Base-by-base conservation (phyloP, 2,797 vertebrate genomes). In the Fistularia tabacaria region DNA sequence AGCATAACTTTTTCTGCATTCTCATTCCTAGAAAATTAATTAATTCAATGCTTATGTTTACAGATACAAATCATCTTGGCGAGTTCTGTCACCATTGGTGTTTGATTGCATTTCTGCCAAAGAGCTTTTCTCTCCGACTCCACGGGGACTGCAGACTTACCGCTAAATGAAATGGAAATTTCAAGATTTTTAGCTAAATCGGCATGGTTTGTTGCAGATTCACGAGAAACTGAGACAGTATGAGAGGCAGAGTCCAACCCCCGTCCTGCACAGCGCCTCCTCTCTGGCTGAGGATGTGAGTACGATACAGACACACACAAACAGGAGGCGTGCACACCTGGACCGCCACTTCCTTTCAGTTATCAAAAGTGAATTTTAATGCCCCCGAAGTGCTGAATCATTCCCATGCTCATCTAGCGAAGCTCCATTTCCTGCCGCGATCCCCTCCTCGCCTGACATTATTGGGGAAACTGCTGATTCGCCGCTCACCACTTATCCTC, bases 191-290 rank as follows among this genome's bases (percentile, higher is more conserved):
- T 25, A 25, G 25, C 25, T 25, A 25, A 25, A 25, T 49, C 9
- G 52, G 8, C 40, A 3, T 51, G 14, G 69, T 64, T 57, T 38
- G 56, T 86, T 82, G 39, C 88, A 98, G 95, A 98, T 98, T 71
- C 95, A 98, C 0, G 95, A 98, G 86, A 97, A 95, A 51, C 88
- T 98, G 71, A 92, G 93, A 69, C 94, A 95, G 79, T 98, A 95
- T 1, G 95, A 97, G 86, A 89, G 91, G 36, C 95, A 97, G 72
- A 95, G 93, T 49, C 96, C 96, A 0, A 92, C 91, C 9, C 96
- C 96, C 0, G 91, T 97, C 51, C 90, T 97, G 43, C 94, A 97
- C 37, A 95, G 93, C n/a, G 95, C 95, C 36, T 86, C 93, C 46
- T 91, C 91, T 65, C 90, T 98, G 38, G 94, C 93, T 7, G 95